phyloP scores from a whole-genome alignment of 2,888 invertebrate genomes.

The Drosophila acutilabella region DNA sequence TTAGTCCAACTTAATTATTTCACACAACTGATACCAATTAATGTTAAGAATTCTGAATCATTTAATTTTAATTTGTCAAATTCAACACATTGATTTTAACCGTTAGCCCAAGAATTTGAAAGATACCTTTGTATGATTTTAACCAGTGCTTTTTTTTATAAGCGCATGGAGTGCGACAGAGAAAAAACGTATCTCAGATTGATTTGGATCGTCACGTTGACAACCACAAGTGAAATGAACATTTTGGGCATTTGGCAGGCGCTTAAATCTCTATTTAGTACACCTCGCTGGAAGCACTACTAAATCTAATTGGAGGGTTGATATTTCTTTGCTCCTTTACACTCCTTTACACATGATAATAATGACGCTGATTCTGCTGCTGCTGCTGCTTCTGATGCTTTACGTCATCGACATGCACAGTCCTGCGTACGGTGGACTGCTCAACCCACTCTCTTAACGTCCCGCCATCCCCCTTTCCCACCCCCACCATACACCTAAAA shows the following conservation, averaged over 20 bases:
- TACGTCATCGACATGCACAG: slow-evolving; percentile 63
- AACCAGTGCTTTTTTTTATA: too few relatives aligned
- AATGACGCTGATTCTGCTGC: slow-evolving; percentile 9
- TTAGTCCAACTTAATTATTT: too few relatives aligned
- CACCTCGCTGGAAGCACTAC: slow-evolving; percentile 61
- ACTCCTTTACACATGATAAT: not conserved
- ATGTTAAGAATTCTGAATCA: too few relatives aligned
- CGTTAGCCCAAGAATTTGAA: too few relatives aligned
- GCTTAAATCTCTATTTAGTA: slow-evolving; percentile 82
- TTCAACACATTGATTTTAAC: too few relatives aligned
- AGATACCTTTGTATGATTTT: too few relatives aligned
- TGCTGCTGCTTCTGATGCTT: slow-evolving; percentile 46
- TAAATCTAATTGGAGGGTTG: slow-evolving; percentile 39
- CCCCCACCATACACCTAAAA: not conserved
- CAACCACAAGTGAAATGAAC: slow-evolving; percentile 54
- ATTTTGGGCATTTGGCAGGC: slow-evolving; percentile 61
- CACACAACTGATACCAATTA: too few relatives aligned
- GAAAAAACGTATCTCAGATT: not conserved
- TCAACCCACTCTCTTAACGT: slow-evolving; percentile 24
- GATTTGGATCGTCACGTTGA: slow-evolving; percentile 43
- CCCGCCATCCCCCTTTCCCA: slow-evolving; percentile 4
- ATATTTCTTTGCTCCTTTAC: slow-evolving; percentile 10
- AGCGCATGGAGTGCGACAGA: too few relatives aligned
- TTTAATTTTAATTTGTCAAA: too few relatives aligned
- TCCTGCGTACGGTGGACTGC: slow-evolving; percentile 12